phyloP scores from a whole-genome alignment of 2,113 vertebrate species.

The Oreochromis aureus region DNA sequence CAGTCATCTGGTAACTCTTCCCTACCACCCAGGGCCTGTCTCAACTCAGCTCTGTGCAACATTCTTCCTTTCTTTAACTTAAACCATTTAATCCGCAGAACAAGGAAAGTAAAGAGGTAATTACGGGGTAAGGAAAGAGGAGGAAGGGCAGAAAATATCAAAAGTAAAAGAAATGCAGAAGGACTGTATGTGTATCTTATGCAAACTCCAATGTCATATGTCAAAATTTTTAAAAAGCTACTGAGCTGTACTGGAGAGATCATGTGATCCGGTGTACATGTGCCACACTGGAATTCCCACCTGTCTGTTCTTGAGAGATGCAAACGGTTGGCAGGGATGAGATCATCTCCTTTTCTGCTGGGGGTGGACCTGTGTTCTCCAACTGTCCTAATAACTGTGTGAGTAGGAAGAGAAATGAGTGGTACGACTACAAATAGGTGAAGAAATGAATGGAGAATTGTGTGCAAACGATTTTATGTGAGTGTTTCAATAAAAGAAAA shows the following conservation, averaged over 20 bases:
- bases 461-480: not conserved
- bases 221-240: not conserved
- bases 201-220: not conserved
- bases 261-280: not conserved
- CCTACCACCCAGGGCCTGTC: not conserved
- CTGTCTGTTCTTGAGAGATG: slow-evolving; percentile 89
- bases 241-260: not conserved
- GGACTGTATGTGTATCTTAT: not conserved
- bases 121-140: not conserved
- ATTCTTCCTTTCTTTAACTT: not conserved
- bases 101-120: not conserved
- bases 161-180: not conserved
- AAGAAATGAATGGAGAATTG: not conserved
- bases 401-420: not conserved
- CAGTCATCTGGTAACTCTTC: not conserved
- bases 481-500: not conserved
- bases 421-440: not conserved
- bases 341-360: slow-evolving; percentile 88
- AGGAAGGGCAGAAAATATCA: not conserved
- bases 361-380: slow-evolving; percentile 85
- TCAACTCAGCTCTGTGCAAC: not conserved
- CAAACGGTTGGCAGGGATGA: slow-evolving; percentile 84
- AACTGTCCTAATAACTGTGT: slow-evolving; percentile 84
- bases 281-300: slow-evolving; percentile 58
- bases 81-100: not conserved